Percentiles rank a stretch among this genome's conserved stretches.
Evolutionary conservation across 2,797 vertebrate genomes (phyloP).

Genomic region (Coregonus sp.): DNA sequence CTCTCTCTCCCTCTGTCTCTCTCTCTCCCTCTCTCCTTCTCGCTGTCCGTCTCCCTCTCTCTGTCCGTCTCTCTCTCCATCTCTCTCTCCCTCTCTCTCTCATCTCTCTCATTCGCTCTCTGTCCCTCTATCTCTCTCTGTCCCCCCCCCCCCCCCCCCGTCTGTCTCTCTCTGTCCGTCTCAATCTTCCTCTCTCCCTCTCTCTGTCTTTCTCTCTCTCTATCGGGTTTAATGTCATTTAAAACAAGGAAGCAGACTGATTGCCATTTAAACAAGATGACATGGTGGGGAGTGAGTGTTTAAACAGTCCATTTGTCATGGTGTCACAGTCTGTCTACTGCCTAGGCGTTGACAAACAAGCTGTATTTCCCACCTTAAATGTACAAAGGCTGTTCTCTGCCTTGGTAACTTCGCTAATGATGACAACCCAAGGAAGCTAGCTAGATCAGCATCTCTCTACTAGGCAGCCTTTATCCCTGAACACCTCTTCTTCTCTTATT

Average conservation of each 20-base stretch:
- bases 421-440: slow-evolving; percentile 35
- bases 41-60: neutral
- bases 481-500: no score
- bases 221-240: slow-evolving; percentile 29
- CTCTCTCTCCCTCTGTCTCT: neutral
- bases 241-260: slow-evolving; percentile 45
- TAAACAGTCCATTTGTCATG: slow-evolving; percentile 52
- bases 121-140: neutral
- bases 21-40: no score
- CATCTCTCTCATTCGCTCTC: no score
- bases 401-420: slow-evolving; percentile 31
- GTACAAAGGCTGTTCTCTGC: slow-evolving; percentile 28
- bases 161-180: no score
- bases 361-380: slow-evolving; percentile 2
- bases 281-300: slow-evolving; percentile 45
- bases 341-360: neutral
- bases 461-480: neutral
- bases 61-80: neutral
- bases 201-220: neutral
- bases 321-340: slow-evolving; percentile 28
- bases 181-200: neutral
- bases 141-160: no score
- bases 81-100: neutral
- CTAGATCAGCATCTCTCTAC: slow-evolving; percentile 8
- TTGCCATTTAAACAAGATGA: slow-evolving; percentile 63